phyloP scores from a whole-genome alignment of 2,113 vertebrate genomes.

The mouse (Mus musculus) region GRCm39 chr14:87157001-87157500 shows the following conservation, averaged over 20 bases:
- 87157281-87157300: background rate
- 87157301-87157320: background rate
- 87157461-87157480: too few species aligned
- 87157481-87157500: too few species aligned
- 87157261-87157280: background rate
- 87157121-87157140: background rate
- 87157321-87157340: background rate
- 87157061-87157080: conserved; percentile 18
- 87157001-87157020: background rate
- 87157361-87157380: too few species aligned
- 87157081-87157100: background rate
- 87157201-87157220: background rate
- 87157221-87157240: conserved; percentile 1
- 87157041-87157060: background rate
- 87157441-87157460: too few species aligned
- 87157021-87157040: background rate
- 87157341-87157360: too few species aligned
- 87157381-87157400: too few species aligned
- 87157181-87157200: background rate
- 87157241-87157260: background rate
- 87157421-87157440: too few species aligned
- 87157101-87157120: background rate
- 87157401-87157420: too few species aligned
- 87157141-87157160: background rate
- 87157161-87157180: background rate